These are phyloP conservation scores for Apolygus lucorum DNA, from an alignment of 1,140 invertebrate species.

Conservation along the genomic window DNA sequence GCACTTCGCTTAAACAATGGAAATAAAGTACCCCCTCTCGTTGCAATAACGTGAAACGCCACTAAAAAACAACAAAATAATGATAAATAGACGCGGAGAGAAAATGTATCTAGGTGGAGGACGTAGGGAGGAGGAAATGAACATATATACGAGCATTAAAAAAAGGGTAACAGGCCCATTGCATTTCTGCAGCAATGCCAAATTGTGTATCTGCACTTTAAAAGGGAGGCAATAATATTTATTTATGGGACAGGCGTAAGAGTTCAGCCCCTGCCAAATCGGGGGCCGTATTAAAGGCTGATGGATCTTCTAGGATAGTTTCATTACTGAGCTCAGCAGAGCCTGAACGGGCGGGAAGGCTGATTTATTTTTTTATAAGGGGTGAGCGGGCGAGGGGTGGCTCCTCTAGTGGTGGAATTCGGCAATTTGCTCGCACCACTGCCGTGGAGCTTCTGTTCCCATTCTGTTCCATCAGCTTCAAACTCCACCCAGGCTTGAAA, in stretches of 20 bases:
- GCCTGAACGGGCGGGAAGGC: background rate
- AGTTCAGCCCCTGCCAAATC: conserved; percentile 10
- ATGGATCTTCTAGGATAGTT: conserved; percentile 19
- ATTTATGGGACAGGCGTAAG: conserved; percentile 7
- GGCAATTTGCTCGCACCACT: conserved; percentile 14
- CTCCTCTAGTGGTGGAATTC: background rate
- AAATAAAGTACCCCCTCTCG: background rate
- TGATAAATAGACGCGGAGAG: background rate
- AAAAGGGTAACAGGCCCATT: conserved; percentile 17
- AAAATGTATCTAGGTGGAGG: background rate
- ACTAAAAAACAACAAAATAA: background rate
- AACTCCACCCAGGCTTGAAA: background rate
- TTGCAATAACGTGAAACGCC: background rate
- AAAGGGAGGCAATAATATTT: conserved; percentile 19
- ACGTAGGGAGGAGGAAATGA: background rate
- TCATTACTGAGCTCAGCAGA: conserved; percentile 12
- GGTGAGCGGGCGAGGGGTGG: background rate
- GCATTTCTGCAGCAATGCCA: conserved; percentile 17
- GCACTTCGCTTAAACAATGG: background rate
- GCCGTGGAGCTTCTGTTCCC: background rate
- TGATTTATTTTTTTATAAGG: conserved; percentile 16
- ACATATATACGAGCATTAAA: conserved; percentile 5
- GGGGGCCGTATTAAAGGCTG: conserved; percentile 11
- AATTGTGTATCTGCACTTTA: conserved; percentile 18
- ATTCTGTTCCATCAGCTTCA: background rate